phyloP scores from a whole-genome alignment of 2,888 invertebrate genomes.

The Trissoscelio sp. region DNA sequence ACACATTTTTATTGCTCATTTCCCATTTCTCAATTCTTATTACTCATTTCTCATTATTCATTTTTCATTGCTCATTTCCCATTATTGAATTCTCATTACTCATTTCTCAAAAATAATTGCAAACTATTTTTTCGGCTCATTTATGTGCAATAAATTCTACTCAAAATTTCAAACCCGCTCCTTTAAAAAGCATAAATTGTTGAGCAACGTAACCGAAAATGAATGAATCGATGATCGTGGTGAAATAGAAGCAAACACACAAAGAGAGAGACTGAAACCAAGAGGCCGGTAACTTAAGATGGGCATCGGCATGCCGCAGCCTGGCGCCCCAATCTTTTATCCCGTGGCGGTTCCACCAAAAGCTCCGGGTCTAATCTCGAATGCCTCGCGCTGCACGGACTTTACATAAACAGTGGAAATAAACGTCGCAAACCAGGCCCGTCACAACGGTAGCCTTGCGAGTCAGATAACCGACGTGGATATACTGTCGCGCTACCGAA shows the following conservation, averaged over 20 bases:
- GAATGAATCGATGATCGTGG: slow-evolving; percentile 36
- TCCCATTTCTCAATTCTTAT: too few species aligned
- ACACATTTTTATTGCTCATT: too few species aligned
- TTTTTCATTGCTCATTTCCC: too few species aligned
- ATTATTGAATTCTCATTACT: too few species aligned
- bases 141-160: too few species aligned
- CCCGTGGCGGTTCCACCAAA: slow-evolving; percentile 74
- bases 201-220: too few species aligned
- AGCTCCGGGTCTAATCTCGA: slow-evolving; percentile 68
- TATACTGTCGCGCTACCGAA: slow-evolving; percentile 79
- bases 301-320: slow-evolving; percentile 75
- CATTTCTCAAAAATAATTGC: too few species aligned
- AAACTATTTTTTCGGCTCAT: too few species aligned
- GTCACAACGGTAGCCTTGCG: slow-evolving; percentile 70
- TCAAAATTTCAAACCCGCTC: too few species aligned
- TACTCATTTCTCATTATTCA: too few species aligned
- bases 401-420: slow-evolving; percentile 67
- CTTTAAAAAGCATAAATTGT: too few species aligned
- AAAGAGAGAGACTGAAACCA: slow-evolving; percentile 67
- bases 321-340: slow-evolving; percentile 82
- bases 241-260: slow-evolving; percentile 37
- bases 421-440: slow-evolving; percentile 56
- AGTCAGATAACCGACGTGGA: slow-evolving; percentile 67
- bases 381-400: slow-evolving; percentile 46
- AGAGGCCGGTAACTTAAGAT: slow-evolving; percentile 80